Conservation (phyloP, 2,888 invertebrate genomes). For the Philereme transversata region DNA sequence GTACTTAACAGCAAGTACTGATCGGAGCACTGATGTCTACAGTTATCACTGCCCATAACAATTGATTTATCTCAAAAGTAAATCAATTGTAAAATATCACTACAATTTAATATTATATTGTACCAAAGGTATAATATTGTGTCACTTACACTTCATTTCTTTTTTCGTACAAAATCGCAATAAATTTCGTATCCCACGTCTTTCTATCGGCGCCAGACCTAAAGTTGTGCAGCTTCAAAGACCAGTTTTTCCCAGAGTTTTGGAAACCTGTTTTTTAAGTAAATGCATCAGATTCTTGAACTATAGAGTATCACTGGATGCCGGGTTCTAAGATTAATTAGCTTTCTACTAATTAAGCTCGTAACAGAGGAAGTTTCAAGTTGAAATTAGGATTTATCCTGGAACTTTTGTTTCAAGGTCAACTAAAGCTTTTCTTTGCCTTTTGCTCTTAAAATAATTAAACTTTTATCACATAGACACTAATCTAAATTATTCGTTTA, state of each 20-base stretch:
- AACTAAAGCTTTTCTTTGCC: conserved; percentile 14
- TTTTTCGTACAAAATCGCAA: no score
- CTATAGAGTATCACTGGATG: conserved; percentile 33
- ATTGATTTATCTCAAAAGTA: no score
- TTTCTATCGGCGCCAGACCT: no score
- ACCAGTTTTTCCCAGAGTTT: neutral
- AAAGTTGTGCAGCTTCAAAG: neutral
- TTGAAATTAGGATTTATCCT: conserved; percentile 33
- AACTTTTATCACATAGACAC: neutral
- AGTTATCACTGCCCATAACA: no score
- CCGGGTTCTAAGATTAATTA: conserved; percentile 40
- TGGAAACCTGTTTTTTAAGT: conserved; percentile 7
- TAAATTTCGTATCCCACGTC: no score
- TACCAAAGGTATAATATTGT: no score
- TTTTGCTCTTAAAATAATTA: conserved; percentile 4
- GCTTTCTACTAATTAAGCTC: conserved; percentile 39
- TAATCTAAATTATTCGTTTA: no score
- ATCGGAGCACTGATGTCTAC: no score
- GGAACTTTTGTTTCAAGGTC: conserved; percentile 26
- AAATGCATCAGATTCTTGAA: conserved; percentile 4
- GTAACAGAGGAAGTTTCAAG: conserved; percentile 38
- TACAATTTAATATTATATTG: no score
- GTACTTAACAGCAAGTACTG: no score
- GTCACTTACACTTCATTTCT: no score
- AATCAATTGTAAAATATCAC: no score